Evolutionary conservation across 2,113 vertebrate genomes (phyloP).

Genomic region (Oryzias woworae): DNA sequence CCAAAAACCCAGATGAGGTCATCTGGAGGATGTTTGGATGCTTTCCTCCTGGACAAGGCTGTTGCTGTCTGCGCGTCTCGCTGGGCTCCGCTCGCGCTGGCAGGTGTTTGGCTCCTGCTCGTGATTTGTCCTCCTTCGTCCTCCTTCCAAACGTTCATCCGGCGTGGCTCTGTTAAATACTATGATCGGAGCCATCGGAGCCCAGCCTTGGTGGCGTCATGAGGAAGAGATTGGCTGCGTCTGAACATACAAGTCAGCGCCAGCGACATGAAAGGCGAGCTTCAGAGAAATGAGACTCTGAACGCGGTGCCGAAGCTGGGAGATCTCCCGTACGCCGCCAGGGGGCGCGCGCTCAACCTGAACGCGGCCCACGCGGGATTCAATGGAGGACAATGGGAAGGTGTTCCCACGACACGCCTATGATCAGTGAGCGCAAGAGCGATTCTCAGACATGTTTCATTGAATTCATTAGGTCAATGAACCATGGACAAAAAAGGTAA

Average conservation of each 20-base stretch:
- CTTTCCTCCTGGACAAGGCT: slow-evolving; percentile 24
- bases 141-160: slow-evolving; percentile 57
- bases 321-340: slow-evolving; percentile 16
- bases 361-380: not conserved
- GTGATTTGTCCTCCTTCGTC: slow-evolving; percentile 54
- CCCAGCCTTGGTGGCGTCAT: slow-evolving; percentile 92
- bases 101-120: slow-evolving; percentile 71
- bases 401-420: not conserved
- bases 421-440: not conserved
- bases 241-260: slow-evolving; percentile 73
- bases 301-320: slow-evolving; percentile 21
- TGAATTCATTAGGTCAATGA: not conserved
- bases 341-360: slow-evolving; percentile 45
- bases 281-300: slow-evolving; percentile 25
- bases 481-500: not conserved
- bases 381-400: slow-evolving; percentile 1
- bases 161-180: slow-evolving; percentile 88
- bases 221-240: slow-evolving; percentile 90
- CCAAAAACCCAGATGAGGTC: slow-evolving; percentile 28
- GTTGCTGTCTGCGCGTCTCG: slow-evolving; percentile 11
- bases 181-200: slow-evolving; percentile 79
- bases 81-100: slow-evolving; percentile 40
- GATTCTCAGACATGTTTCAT: not conserved
- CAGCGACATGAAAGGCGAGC: slow-evolving; percentile 79
- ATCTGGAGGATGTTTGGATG: slow-evolving; percentile 45